Base-by-base conservation (phyloP, 2,888 invertebrate genomes). In the Ellobium chinense region DNA sequence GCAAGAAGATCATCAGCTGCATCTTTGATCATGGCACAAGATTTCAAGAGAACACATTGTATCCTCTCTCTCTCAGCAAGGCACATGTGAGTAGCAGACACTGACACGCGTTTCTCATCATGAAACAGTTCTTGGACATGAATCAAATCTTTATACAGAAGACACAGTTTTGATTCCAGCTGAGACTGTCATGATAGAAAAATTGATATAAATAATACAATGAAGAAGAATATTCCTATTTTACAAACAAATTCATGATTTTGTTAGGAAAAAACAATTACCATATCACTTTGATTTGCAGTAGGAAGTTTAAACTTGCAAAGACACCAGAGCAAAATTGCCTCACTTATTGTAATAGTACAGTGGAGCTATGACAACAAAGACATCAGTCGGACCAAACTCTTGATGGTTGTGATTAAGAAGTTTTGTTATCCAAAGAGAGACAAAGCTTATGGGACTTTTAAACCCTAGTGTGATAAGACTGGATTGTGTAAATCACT, bases 131-230 rank as follows among this genome's bases (percentile, higher is more conserved):
- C 62, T 29, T 76, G 63, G 7, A 91, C 78, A 21, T 80, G 58
- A 65, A 89, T 85, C 63, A 92, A 83, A 62, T 90, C 89, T 79
- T 87, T 89, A 84, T 91, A 91, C 63, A 91, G 78, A 5, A 82
- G 82, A 70, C 88, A 86, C 21, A 92, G 82, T 76, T 89, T 88
- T 5, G 89, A 88, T 80, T 92, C 92, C 54, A 91, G 81, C 54
- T 91, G 90, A 31, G 88, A 82, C 91, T 91, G 78, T 65, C 54
- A 27, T 12, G 29, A n/a, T n/a, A 36, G 2, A 39, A 66, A 65
- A 37, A 39, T n/a, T n/a, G n/a, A n/a, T n/a, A n/a, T n/a, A n/a
- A n/a, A n/a, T n/a, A n/a, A n/a, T n/a, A n/a, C n/a, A 14, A 63
- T 34, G 2, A 12, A 63, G 12, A 27, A 63, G n/a, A 65, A 46